A percentile compares a stretch with the other conserved stretches of the same genome.
phyloP scores from a whole-genome alignment of 1,140 invertebrate genomes.

The Rhizoglyphus robini region DNA sequence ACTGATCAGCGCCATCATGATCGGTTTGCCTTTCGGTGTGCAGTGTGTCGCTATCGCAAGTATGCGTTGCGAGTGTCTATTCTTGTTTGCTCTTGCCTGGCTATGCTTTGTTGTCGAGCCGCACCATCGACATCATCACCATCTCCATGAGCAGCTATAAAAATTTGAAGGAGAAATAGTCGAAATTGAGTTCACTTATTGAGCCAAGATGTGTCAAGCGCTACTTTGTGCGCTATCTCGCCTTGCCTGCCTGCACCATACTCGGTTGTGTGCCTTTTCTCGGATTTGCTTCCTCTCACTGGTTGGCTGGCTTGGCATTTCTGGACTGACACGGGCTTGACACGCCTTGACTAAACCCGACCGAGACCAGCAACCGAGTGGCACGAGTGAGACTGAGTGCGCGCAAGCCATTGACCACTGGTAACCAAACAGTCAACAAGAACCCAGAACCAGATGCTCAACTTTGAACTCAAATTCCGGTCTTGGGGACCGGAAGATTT shows the following conservation, averaged over 20 bases:
- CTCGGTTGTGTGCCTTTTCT: background rate
- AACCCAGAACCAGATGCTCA: too few species aligned
- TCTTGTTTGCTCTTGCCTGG: background rate
- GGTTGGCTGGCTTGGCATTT: background rate
- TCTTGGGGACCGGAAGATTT: too few species aligned
- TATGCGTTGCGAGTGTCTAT: background rate
- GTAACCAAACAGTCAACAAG: too few species aligned
- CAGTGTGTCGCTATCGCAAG: too few species aligned
- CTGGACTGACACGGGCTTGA: background rate
- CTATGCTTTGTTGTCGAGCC: too few species aligned
- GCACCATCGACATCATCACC: background rate
- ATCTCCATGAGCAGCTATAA: background rate
- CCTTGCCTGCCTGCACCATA: background rate
- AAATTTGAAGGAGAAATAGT: background rate
- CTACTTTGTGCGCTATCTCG: background rate
- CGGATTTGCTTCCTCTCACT: background rate
- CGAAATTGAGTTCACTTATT: background rate
- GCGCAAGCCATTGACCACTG: too few species aligned
- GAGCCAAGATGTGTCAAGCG: background rate
- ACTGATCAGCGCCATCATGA: too few species aligned
- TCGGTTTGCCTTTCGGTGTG: too few species aligned
- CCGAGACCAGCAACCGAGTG: too few species aligned
- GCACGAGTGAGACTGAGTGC: too few species aligned
- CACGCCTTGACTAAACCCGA: background rate
- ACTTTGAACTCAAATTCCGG: too few species aligned